phyloP scores from a whole-genome alignment of 1,140 invertebrate genomes.

The Drosophila bocqueti region DNA sequence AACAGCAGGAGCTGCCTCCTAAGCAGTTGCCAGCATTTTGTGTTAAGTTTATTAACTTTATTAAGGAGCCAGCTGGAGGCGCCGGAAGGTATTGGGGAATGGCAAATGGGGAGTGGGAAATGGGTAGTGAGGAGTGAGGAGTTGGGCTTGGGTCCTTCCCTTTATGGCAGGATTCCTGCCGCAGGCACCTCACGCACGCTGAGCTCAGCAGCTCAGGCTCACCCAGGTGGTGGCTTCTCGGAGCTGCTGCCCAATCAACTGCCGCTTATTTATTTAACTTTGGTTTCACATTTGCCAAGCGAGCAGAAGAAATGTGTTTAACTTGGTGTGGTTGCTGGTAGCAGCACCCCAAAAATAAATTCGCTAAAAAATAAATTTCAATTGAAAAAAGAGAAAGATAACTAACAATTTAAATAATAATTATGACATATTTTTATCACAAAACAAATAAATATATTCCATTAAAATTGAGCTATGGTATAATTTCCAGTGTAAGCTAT shows the following conservation, averaged over 20 bases:
- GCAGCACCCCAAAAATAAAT: neutral
- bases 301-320: constrained; percentile 48
- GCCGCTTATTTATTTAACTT: constrained; percentile 79
- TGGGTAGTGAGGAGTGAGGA: neutral
- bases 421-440: no score
- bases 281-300: constrained; percentile 69
- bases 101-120: neutral
- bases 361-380: no score
- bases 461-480: neutral
- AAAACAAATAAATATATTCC: neutral
- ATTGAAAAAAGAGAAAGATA: no score
- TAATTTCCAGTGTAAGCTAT: constrained; percentile 1
- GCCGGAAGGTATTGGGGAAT: neutral
- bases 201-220: constrained; percentile 27
- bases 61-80: constrained; percentile 53
- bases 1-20: constrained; percentile 32
- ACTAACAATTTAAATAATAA: no score
- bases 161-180: constrained; percentile 25
- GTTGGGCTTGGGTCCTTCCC: neutral
- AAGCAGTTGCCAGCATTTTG: constrained; percentile 69
- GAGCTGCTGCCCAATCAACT: constrained; percentile 68
- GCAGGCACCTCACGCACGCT: constrained; percentile 57
- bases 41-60: constrained; percentile 63
- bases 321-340: constrained; percentile 11
- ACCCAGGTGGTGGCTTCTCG: constrained; percentile 4